These are phyloP conservation scores for Poecilia picta DNA, from an alignment of 2,797 vertebrate species.

Conservation along the genomic window DNA sequence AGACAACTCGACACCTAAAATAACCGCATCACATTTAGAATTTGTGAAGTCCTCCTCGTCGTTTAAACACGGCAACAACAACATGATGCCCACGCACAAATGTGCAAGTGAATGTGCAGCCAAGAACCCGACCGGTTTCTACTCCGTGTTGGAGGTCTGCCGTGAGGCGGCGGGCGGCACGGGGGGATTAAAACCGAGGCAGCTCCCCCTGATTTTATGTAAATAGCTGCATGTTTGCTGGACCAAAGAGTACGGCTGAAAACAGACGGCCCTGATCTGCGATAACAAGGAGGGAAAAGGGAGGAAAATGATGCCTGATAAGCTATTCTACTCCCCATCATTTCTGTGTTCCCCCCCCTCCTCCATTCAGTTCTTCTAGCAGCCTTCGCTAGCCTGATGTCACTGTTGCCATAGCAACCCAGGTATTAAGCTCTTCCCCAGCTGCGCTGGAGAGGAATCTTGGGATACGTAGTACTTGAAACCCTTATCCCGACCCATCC, in stretches of 20 bases:
- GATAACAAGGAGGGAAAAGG: neutral
- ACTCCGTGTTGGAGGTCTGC: neutral
- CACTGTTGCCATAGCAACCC: slow-evolving; percentile 81
- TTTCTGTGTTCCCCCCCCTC: slow-evolving; percentile 22
- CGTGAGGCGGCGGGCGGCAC: neutral
- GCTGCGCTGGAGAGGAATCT: slow-evolving; percentile 71
- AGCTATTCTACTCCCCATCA: slow-evolving; percentile 46
- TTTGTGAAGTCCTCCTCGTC: neutral
- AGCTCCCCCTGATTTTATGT: slow-evolving; percentile 29
- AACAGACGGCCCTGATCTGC: neutral
- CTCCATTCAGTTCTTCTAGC: slow-evolving; percentile 60
- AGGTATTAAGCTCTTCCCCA: slow-evolving; percentile 73
- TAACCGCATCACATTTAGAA: neutral
- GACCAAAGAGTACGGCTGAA: neutral
- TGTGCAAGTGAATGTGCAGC: neutral
- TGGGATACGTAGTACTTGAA: slow-evolving; percentile 66
- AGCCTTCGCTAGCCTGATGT: slow-evolving; percentile 67
- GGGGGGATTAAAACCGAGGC: slow-evolving; percentile 15
- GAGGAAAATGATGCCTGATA: slow-evolving; percentile 22
- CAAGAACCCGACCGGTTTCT: neutral
- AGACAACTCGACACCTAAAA: neutral
- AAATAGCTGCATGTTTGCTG: neutral
- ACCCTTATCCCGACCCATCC: slow-evolving; percentile 19
- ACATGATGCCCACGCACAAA: neutral
- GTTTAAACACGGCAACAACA: slow-evolving; percentile 1